Base-by-base conservation (phyloP, 92 coral and sea anemone genomes). In the Pocillopora grandis region DNA sequence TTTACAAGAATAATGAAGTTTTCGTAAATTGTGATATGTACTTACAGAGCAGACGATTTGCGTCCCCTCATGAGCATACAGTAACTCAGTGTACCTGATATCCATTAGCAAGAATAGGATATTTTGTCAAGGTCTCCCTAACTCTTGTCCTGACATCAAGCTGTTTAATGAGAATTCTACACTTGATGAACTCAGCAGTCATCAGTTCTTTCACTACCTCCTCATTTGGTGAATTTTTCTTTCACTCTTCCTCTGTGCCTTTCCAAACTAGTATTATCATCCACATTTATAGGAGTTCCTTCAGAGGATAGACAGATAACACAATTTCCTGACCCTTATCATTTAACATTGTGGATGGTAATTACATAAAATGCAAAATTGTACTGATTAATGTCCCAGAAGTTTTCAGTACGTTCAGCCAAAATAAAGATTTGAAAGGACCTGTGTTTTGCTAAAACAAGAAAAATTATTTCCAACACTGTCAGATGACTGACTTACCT, bases 211-310 rank as follows among this genome's bases (percentile, higher is more conserved):
- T 64, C 10, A 77, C 63, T 19, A 77, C 81, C 19, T 62, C 60
- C 37, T 62, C 18, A 64, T 77, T 19, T 48, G 71, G 71, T 1
- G 71, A 62, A 77, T 58, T 35, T 63, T 77, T 77, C 2, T 59
- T 36, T 37, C 33, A 18, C 19, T 77, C 81, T 6, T 77, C 81
- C 42, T 76, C 67, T 76, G 57, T 77, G 81, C 52, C 81, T 77
- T 33, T 58, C 59, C 52, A 77, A 12, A 35, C 71, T 37, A 2
- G 72, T 59, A 27, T 77, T 16, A 60, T 62, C 81, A 72, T 72
- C 76, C 36, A 62, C 61, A 77, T 33, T 71, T 63, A 58, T 31
- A 58, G 62, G 81, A 62, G 71, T 77, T 77, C 2, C 71, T 60
- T 18, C 36, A 9, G 17, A 77, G 16, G 35, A 60, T 77, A 77